Evolutionary conservation across 2,113 vertebrate genomes (phyloP), one percentile per base, ranked within the genome.

Genomic region (Thryonomys swinderianus): DNA sequence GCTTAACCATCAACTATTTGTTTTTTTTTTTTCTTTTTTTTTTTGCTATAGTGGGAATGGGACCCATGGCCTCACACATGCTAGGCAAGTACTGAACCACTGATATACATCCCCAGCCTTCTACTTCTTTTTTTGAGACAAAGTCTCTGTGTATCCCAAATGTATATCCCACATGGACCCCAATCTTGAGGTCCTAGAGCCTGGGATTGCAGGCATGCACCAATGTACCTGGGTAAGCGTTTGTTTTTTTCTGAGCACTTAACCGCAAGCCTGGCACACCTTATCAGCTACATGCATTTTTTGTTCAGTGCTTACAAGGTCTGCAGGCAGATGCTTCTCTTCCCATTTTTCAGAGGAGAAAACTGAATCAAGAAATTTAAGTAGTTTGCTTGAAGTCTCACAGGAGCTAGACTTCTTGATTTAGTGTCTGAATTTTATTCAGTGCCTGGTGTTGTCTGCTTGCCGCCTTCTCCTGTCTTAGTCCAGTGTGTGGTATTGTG

Each of bases 341-440:
- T 90, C 76, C 67, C 37, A 21, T 81, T 86, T 92, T 86, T 90
- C 57, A 90, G 80, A n/a, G 84, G 61, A 87, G 92, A 89, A 89
- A 85, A 64, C 13, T 57, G 67, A 94, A 90, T 18, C 53, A 71
- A 82, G 71, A 92, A 40, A 20, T 69, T 76, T 40, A 80, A 90
- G 9, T 67, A 61, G 62, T 45, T 81, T 91, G 37, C 11, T 4
- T 4, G 40, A 14, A 51, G 53, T 62, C n/a, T 62, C 66, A 57
- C 0, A 67, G 78, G 51, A 89, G 74, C 48, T 30, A n/a, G 55
- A 53, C 67, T n/a, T 55, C 48, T 83, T 81, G 82, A 78, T 73
- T 71, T 42, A 79, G 64, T 69, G n/a, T 17, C 78, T 62, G 40
- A 71, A 32, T 66, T 64, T 79, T 91, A 93, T n/a, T 78, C 62